Percentiles rank a stretch among this genome's conserved stretches.
phyloP scores from a whole-genome alignment of 2,113 vertebrate species.

The Kryptolebias marmoratus region DNA sequence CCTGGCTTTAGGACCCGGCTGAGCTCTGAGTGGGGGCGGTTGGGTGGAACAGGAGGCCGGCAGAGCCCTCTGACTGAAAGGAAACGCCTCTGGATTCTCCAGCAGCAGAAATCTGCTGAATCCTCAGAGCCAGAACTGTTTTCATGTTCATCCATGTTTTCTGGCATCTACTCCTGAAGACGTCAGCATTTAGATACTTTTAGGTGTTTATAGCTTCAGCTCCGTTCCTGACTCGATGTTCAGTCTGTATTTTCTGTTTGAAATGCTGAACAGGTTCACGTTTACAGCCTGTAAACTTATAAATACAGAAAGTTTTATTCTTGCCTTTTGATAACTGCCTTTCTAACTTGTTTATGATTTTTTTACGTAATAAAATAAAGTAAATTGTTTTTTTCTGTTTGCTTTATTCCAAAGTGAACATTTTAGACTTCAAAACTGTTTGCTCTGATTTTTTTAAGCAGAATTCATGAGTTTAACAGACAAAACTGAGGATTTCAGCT shows the following conservation, averaged over 20 bases:
- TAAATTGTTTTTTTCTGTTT: background rate
- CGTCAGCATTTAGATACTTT: no score
- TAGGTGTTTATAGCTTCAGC: no score
- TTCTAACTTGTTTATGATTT: background rate
- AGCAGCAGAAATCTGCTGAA: conserved; percentile 7
- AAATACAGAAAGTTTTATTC: no score
- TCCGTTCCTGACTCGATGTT: no score
- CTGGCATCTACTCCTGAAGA: background rate
- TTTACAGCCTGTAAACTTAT: background rate
- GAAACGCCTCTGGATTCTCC: background rate
- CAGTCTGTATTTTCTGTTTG: background rate
- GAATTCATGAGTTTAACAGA: no score
- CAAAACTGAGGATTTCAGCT: no score
- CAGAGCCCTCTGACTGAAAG: background rate
- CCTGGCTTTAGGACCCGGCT: conserved; percentile 16
- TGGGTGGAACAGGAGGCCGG: conserved; percentile 1
- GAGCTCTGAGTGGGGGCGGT: conserved; percentile 10
- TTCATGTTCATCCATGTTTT: background rate
- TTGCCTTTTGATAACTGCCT: no score
- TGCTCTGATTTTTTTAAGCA: no score
- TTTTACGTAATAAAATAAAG: background rate
- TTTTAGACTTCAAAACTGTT: background rate
- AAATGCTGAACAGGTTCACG: background rate
- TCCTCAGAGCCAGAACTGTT: background rate
- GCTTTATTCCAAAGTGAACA: background rate